Evolutionary conservation across 2,888 invertebrate genomes (phyloP), one percentile per base, ranked within the genome.

Genomic region (Drosophila kambysellisi): DNA sequence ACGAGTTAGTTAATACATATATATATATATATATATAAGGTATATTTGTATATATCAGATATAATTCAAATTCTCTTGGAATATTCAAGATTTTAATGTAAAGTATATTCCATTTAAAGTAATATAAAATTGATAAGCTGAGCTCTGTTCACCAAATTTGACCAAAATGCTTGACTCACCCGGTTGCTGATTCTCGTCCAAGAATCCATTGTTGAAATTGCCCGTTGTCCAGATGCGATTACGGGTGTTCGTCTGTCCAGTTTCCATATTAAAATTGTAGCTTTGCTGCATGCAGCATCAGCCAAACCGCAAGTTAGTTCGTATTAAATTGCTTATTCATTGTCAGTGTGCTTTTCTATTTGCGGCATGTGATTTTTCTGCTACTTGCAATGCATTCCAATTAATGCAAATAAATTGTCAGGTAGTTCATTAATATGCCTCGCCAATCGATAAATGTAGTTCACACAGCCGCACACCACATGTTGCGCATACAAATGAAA

Each of bases 141-240:
- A 20, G 11, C 20, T 43, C 20, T 12, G 20, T 25, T 20, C 3
- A 17, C 6, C 51, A 46, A 25, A 15, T 4, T 15, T 46, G 25
- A 46, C 20, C 1, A 4, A 9, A 15, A 8, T 37, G n/a, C n/a
- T 29, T 15, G n/a, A 51, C 88, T 73, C 56, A 91, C 91, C 91
- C 30, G 92, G 88, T 60, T 87, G 85, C 25, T 88, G 61, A 62
- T 79, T 85, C 50, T 88, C 86, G 29, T 76, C 71, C 25, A 87
- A 65, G 71, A 83, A 91, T 41, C 91, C 91, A 76, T 89, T 88
- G 63, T 83, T 85, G n/a, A 41, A 32, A 50, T 62, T 73, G 65
- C 82, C 82, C 56, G 91, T 92, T 50, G 90, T 85, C 91, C 91
- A 91, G 57, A 92, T 74, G 41, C 74, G 83, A 64, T 87, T 86